These are phyloP conservation scores for Channallabes apus DNA, from an alignment of 2,797 vertebrate genomes.

Conservation along the genomic window DNA sequence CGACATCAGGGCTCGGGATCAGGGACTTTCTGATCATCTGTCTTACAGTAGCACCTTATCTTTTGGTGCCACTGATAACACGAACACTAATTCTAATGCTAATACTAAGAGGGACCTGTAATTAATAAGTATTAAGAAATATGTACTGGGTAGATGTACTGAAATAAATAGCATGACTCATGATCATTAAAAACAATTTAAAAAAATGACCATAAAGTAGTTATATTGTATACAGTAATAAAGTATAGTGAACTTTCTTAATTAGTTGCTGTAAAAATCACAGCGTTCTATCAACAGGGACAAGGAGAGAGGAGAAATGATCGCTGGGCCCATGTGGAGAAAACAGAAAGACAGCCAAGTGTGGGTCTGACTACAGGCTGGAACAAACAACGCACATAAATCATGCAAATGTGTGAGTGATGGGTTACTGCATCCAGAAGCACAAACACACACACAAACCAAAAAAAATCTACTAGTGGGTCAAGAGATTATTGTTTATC, in stretches of 20 bases:
- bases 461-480: constrained; percentile 17
- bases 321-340: neutral
- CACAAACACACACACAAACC: neutral
- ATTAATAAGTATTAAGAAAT: neutral
- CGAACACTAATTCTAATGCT: neutral
- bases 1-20: too few relatives aligned
- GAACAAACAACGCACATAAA: constrained; percentile 17
- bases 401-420: constrained; percentile 27
- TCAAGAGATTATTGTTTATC: constrained; percentile 28
- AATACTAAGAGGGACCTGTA: neutral
- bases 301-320: constrained; percentile 32
- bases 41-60: too few relatives aligned
- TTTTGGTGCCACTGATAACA: neutral
- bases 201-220: neutral
- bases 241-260: neutral
- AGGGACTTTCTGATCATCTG: too few relatives aligned
- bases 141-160: neutral
- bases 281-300: neutral
- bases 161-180: too few relatives aligned
- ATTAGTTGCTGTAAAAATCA: neutral
- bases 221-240: neutral
- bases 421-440: constrained; percentile 24
- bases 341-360: neutral
- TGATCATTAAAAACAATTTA: neutral
- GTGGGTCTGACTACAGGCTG: neutral